Percentiles rank a stretch among this genome's conserved stretches.
phyloP scores from a whole-genome alignment of 2,888 invertebrate species.

The Phytoseiulus persimilis region DNA sequence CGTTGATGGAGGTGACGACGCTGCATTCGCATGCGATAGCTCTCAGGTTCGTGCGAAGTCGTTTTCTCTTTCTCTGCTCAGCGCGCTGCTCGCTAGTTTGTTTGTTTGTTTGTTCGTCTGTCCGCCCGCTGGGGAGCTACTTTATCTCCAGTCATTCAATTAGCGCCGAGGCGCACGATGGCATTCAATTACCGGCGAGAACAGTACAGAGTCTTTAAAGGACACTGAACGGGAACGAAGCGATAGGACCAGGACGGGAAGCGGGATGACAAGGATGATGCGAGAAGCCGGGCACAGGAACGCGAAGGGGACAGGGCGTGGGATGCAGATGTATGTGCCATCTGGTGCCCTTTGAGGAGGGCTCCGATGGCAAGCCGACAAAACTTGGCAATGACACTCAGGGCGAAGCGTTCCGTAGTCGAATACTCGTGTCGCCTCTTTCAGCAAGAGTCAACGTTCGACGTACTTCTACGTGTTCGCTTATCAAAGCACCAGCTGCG shows the following conservation, averaged over 20 bases:
- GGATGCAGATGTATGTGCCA: background rate
- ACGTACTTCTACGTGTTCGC: slow-evolving; percentile 20
- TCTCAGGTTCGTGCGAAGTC: background rate
- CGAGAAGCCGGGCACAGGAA: background rate
- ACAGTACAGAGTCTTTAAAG: background rate
- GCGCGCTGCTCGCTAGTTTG: too few relatives aligned
- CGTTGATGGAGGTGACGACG: background rate
- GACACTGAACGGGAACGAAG: background rate
- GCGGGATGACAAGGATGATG: background rate
- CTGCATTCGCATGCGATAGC: slow-evolving; percentile 26
- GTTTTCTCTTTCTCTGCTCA: background rate
- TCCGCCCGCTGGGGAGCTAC: background rate
- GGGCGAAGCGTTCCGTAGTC: background rate
- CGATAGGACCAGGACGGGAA: background rate
- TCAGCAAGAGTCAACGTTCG: slow-evolving; percentile 21
- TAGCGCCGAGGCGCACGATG: background rate
- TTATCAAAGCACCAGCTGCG: slow-evolving; percentile 36
- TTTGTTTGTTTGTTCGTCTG: too few relatives aligned
- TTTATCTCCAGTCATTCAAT: background rate
- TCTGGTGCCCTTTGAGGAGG: background rate
- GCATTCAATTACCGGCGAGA: background rate
- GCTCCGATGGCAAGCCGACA: background rate
- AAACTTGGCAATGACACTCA: background rate
- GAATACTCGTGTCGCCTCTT: background rate
- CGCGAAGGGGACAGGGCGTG: background rate